phyloP scores from a whole-genome alignment of 2,888 invertebrate genomes.

The Nomada ferruginata region DNA sequence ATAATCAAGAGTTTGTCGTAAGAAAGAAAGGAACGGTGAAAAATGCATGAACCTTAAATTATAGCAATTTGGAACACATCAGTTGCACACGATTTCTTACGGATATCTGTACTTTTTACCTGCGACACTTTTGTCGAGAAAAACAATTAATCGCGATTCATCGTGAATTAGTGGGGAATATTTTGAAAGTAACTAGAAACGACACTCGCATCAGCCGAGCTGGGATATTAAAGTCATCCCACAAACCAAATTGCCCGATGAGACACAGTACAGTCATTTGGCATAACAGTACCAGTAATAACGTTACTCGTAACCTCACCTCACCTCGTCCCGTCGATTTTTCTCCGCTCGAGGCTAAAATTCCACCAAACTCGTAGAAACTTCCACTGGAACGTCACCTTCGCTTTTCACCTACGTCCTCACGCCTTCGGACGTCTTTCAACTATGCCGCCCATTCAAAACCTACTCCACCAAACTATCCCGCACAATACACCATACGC shows the following conservation, averaged over 20 bases:
- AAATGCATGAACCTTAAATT: no score
- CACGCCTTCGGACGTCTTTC: background rate
- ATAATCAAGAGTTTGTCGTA: no score
- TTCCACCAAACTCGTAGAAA: background rate
- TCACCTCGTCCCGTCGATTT: background rate
- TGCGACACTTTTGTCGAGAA: no score
- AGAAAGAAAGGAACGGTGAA: no score
- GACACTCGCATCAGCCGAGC: background rate
- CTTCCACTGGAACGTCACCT: background rate
- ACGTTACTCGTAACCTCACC: background rate
- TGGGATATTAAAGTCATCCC: background rate
- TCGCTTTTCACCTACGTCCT: background rate
- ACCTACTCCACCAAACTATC: background rate
- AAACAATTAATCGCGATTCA: no score
- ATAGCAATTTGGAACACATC: no score
- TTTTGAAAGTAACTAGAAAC: background rate
- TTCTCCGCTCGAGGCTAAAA: background rate
- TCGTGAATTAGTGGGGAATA: no score
- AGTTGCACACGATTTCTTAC: no score
- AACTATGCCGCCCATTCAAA: background rate
- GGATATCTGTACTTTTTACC: no score
- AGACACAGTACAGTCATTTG: background rate
- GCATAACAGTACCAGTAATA: conserved; percentile 17
- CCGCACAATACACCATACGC: background rate
- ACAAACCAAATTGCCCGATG: no score